phyloP scores from a whole-genome alignment of 2,797 vertebrate species.

The Spea hammondii region DNA sequence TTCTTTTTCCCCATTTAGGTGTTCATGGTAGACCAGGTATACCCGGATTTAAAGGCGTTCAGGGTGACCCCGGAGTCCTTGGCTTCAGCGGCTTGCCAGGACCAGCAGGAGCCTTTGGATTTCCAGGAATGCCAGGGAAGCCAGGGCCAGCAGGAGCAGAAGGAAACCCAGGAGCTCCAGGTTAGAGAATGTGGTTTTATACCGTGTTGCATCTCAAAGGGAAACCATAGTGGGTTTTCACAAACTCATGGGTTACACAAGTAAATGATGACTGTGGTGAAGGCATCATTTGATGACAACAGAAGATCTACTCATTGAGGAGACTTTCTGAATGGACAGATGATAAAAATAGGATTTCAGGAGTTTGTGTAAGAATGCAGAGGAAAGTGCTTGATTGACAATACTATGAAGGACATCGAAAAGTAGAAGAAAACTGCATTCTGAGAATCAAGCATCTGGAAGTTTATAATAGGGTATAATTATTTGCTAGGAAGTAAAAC shows the following conservation, averaged over 20 bases:
- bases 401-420: not conserved
- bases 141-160: slow-evolving; percentile 71
- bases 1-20: slow-evolving; percentile 56
- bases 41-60: slow-evolving; percentile 69
- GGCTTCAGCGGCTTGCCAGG: slow-evolving; percentile 84
- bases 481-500: no score
- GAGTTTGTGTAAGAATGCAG: not conserved
- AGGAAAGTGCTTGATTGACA: not conserved
- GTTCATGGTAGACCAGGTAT: slow-evolving; percentile 65
- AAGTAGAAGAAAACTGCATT: no score
- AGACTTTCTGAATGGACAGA: no score
- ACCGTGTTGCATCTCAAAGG: no score
- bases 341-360: no score
- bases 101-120: slow-evolving; percentile 72
- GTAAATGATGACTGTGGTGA: no score
- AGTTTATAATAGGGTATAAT: no score
- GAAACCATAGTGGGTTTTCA: no score
- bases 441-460: no score
- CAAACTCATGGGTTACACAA: no score
- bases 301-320: no score
- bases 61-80: slow-evolving; percentile 71
- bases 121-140: slow-evolving; percentile 76
- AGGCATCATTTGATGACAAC: no score
- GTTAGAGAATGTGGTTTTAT: slow-evolving; percentile 63
- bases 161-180: slow-evolving; percentile 74